A percentile compares a stretch with the other conserved stretches of the same genome.
Evolutionary conservation across 2,888 invertebrate species (phyloP).

Genomic region (Epinotia nisella): DNA sequence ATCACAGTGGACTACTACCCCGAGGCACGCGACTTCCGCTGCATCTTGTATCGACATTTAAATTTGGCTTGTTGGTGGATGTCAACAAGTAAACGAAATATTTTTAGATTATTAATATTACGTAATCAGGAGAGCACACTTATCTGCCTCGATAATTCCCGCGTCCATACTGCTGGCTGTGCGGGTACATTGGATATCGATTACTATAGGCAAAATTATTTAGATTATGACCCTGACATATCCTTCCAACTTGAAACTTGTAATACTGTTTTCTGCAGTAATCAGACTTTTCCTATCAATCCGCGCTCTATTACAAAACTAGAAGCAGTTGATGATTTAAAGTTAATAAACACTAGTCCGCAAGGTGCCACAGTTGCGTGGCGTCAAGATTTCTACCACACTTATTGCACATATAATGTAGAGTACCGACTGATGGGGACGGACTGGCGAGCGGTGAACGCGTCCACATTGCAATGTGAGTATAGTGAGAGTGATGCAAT

Average conservation of each 20-base stretch:
- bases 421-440: too few relatives aligned
- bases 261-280: background rate
- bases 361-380: background rate
- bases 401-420: too few relatives aligned
- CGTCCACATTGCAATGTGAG: too few relatives aligned
- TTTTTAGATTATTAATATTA: too few relatives aligned
- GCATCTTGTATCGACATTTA: too few relatives aligned
- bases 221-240: accelerated
- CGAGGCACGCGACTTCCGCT: background rate
- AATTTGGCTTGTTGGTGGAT: too few relatives aligned
- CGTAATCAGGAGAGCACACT: background rate
- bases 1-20: too few relatives aligned
- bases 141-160: background rate
- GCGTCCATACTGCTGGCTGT: background rate
- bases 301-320: background rate
- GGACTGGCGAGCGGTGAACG: too few relatives aligned
- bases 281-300: background rate
- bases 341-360: background rate
- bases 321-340: background rate
- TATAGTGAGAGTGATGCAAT: too few relatives aligned
- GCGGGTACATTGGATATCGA: background rate
- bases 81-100: background rate
- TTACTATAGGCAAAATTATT: background rate
- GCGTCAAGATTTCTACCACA: too few relatives aligned
- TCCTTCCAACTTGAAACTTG: background rate